Percentiles rank a stretch among this genome's conserved stretches.
phyloP scores from a whole-genome alignment of 2,797 vertebrate species.

The Artibeus lituratus region DNA sequence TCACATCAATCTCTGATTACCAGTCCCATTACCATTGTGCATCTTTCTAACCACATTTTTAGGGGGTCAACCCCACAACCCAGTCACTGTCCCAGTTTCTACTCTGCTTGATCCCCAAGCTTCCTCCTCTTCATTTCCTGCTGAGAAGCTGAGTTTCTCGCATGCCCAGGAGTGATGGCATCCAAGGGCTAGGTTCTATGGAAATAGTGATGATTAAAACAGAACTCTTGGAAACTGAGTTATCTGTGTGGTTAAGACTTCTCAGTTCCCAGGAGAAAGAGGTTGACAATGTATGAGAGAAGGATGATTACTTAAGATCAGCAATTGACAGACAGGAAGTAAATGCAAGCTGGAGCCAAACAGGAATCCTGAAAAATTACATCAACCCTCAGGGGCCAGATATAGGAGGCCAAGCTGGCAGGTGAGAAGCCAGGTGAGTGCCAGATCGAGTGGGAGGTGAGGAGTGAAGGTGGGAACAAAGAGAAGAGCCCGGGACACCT shows the following conservation, averaged over 20 bases:
- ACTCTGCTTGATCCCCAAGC: neutral
- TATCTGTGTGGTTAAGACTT: neutral
- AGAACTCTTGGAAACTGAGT: neutral
- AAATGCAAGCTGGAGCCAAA: neutral
- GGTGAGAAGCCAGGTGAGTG: neutral
- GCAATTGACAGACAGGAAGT: neutral
- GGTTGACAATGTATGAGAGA: neutral
- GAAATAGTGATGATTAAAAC: neutral
- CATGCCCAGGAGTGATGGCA: neutral
- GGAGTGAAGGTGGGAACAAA: neutral
- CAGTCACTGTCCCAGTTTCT: neutral
- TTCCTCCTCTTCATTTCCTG: neutral
- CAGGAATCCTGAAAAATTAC: neutral
- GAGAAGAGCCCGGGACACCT: neutral
- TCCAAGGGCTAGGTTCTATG: neutral
- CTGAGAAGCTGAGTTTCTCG: neutral
- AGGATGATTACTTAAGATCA: neutral
- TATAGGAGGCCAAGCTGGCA: neutral
- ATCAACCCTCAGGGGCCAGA: neutral
- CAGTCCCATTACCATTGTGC: neutral
- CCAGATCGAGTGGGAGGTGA: neutral
- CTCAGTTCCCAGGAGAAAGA: rapidly evolving
- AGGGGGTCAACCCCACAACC: neutral
- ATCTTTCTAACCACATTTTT: neutral
- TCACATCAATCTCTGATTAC: neutral